Evolutionary conservation across 2,113 vertebrate species (phyloP).

Genomic region (Pseudorectes ferrugineus): DNA sequence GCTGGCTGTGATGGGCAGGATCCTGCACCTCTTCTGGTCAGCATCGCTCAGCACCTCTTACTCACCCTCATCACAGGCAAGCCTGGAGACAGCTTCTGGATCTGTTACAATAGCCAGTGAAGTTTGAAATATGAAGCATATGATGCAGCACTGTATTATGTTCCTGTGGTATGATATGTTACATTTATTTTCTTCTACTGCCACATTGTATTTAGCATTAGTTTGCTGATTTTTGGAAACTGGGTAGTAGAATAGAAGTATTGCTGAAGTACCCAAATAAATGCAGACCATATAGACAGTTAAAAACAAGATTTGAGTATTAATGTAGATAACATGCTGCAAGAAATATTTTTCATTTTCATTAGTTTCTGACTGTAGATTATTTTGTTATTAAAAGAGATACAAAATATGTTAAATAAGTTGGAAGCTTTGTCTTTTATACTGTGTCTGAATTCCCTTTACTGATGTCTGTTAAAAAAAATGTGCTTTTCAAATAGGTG

Average conservation of each 20-base stretch:
- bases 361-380: not conserved
- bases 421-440: not conserved
- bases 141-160: not conserved
- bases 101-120: not conserved
- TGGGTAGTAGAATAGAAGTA: not conserved
- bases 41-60: rapidly evolving
- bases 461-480: not conserved
- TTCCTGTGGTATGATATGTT: not conserved
- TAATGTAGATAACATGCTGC: not conserved
- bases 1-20: rapidly evolving
- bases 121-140: not conserved
- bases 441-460: not conserved
- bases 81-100: not conserved
- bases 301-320: not conserved
- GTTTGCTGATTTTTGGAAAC: not conserved
- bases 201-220: not conserved
- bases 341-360: not conserved
- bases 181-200: not conserved
- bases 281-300: not conserved
- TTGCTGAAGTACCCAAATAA: not conserved
- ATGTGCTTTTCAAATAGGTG: not conserved
- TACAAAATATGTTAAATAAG: not conserved
- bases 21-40: not conserved
- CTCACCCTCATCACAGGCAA: not conserved
- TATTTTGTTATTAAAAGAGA: not conserved